These are phyloP conservation scores for Spisula solida DNA, from an alignment of 2,888 invertebrate species.

Conservation along the genomic window DNA sequence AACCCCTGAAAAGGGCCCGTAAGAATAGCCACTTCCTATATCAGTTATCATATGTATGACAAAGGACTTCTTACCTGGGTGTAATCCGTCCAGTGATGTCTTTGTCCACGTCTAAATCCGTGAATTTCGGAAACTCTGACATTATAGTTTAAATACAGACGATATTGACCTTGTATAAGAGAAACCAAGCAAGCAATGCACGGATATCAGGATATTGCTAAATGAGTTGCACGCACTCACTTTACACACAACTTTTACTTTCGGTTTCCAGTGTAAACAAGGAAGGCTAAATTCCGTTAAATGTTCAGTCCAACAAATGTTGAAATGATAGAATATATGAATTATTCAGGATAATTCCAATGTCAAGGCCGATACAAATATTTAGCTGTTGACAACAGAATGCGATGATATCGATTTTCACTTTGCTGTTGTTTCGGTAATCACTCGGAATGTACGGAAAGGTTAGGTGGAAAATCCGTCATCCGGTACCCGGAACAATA, in stretches of 20 bases:
- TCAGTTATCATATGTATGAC: too few relatives aligned
- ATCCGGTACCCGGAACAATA: neutral
- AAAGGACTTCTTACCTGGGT: constrained; percentile 53
- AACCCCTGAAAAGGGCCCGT: too few relatives aligned
- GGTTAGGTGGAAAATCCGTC: neutral
- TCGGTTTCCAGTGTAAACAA: neutral
- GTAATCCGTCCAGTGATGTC: constrained; percentile 58
- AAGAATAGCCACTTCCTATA: too few relatives aligned
- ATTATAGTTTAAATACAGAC: neutral
- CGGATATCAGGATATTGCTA: neutral
- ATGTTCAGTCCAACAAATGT: neutral
- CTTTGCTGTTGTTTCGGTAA: neutral
- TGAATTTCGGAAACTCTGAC: constrained; percentile 51
- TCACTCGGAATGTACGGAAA: neutral
- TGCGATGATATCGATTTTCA: neutral
- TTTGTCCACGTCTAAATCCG: constrained; percentile 36
- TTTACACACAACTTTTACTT: neutral
- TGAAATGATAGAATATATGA: neutral
- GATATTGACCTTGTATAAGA: neutral
- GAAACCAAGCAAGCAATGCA: neutral
- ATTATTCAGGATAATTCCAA: neutral
- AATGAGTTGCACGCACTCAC: neutral
- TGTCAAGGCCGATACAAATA: constrained; percentile 5
- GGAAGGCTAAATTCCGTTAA: neutral
- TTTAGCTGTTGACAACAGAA: neutral